phyloP scores from a whole-genome alignment of 1,140 invertebrate species.

The Diachasmimorpha longicaudata region DNA sequence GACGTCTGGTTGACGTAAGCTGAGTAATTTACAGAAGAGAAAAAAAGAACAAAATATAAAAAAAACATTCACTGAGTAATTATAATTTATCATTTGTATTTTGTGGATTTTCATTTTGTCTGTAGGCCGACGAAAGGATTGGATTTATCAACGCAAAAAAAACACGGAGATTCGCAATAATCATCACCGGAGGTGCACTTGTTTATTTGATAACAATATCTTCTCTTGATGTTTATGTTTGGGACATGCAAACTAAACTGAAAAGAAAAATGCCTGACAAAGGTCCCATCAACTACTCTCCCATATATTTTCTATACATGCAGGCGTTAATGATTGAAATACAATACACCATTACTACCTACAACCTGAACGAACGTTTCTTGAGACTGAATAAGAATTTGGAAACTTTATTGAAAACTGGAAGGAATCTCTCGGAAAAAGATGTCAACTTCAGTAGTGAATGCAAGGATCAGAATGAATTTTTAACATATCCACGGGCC shows the following conservation, averaged over 20 bases:
- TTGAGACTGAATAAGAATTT: conserved; percentile 48
- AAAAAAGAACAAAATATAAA: too few relatives aligned
- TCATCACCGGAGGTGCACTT: conserved; percentile 26
- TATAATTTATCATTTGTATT: not conserved
- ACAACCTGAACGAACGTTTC: conserved; percentile 52
- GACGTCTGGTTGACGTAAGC: conserved; percentile 48
- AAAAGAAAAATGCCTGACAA: conserved; percentile 43
- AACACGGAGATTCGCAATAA: conserved; percentile 40
- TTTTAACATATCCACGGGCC: conserved; percentile 31
- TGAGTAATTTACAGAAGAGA: not conserved
- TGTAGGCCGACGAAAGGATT: conserved; percentile 49
- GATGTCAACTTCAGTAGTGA: conserved; percentile 29
- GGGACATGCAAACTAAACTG: conserved; percentile 38
- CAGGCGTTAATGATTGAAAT: conserved; percentile 51
- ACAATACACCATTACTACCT: conserved; percentile 50
- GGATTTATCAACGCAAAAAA: conserved; percentile 38
- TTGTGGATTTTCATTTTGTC: not conserved
- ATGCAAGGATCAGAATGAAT: conserved; percentile 31
- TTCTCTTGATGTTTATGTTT: conserved; percentile 43
- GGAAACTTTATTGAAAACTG: conserved; percentile 40
- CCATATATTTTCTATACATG: conserved; percentile 55
- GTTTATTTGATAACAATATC: conserved; percentile 42
- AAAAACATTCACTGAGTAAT: not conserved
- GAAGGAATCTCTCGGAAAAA: conserved; percentile 41
- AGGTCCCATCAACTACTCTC: conserved; percentile 55